Base-by-base conservation (phyloP, 2,113 vertebrate genomes). In the Phylloscopus trochiloides region DNA sequence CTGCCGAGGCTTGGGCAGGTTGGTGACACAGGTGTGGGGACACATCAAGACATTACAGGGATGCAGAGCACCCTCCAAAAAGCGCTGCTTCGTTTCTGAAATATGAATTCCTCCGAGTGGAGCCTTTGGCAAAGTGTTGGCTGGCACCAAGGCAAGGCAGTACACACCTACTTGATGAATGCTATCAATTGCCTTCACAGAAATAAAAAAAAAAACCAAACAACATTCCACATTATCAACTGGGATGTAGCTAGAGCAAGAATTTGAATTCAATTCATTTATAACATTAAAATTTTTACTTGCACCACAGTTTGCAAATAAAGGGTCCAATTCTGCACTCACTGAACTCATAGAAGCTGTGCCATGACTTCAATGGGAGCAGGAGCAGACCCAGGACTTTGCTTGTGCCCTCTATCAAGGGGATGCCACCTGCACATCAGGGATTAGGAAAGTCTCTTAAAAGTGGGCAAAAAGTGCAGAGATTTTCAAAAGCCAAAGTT, bases 101-200 rank as follows among this genome's bases (percentile, higher is more conserved):
- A 99, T 98, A 52, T 99, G 99, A 94, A 99, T 99, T 61, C 99
- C 99, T 20, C 99, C 99, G 0, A 99, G 98, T 0, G 99, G 99
- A 72, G 99, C 99, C 96, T 99, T 99, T 86, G 99, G 99, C 84
- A 99, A 97, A 8, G 99, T 99, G 98, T 99, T 99, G 85, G 99
- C 99, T n/a, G 99, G 99, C 61, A 99, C 99, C 96, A 99, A 97
- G 18, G 99, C 99, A 95, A 99, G 97, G 76, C 99, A 99, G 97
- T 99, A 99, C 51, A 99, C 98, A 19, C 99, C 99, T 10, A 99
- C 99, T 96, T 99, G 99, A 94, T 99, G 99, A 97, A 99, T 99
- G 97, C 99, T 99, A 98, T 99, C 99, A 45, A 99, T 99, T 13
- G 99, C 99, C 99, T 99, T 90, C 55, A 92, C 4, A 68, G 63